These are phyloP conservation scores for Tor tambroides DNA, from an alignment of 2,113 vertebrate genomes.

Conservation along the genomic window DNA sequence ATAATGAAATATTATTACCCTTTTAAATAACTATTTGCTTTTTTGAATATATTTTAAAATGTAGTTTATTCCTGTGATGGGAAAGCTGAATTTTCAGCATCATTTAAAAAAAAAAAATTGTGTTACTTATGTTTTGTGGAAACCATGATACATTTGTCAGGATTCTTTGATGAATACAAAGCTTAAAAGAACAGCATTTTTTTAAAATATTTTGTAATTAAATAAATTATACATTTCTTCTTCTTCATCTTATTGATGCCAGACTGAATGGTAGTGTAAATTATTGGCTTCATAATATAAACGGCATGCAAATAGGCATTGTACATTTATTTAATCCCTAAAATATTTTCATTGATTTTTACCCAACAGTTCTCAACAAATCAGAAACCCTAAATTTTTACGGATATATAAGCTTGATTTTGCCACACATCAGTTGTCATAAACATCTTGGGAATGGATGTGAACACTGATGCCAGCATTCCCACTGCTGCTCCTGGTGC, in stretches of 20 bases:
- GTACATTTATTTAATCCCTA: not conserved
- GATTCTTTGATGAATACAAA: no score
- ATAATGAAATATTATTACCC: no score
- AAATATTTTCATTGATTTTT: not conserved
- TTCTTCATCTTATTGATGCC: no score
- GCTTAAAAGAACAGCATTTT: not conserved
- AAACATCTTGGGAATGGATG: slow-evolving; percentile 52
- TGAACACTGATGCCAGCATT: slow-evolving; percentile 52
- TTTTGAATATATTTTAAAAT: no score
- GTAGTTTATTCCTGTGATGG: no score
- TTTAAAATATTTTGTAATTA: not conserved
- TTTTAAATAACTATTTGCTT: no score
- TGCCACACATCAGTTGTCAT: not conserved
- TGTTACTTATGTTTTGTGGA: not conserved
- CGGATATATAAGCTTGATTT: slow-evolving; percentile 1
- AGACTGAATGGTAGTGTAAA: not conserved
- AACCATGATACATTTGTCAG: not conserved
- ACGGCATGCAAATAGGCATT: not conserved
- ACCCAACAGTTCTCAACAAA: not conserved
- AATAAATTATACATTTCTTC: not conserved
- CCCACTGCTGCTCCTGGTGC: slow-evolving; percentile 60
- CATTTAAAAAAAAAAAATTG: no score
- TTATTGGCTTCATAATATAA: not conserved
- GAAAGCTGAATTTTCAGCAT: no score
- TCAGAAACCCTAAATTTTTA: not conserved